phyloP scores from a whole-genome alignment of 1,140 invertebrate species.

The Macrotrachela quadricornifera region DNA sequence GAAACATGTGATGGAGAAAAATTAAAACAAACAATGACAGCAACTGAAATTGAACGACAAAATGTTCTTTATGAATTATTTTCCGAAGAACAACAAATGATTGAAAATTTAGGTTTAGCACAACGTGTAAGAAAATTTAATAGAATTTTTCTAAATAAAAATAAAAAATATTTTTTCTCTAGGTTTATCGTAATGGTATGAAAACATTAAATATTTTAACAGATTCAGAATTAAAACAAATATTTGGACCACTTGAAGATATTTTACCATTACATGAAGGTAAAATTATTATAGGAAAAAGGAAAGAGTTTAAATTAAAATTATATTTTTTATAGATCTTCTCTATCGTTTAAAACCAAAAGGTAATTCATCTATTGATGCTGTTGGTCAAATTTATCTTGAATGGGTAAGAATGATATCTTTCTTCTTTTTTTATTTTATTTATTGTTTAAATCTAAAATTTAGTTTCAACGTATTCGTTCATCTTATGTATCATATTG shows the following conservation, averaged over 20 bases:
- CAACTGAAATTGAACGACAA: too few relatives aligned
- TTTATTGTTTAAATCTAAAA: too few relatives aligned
- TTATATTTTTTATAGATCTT: too few relatives aligned
- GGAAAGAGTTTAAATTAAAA: too few relatives aligned
- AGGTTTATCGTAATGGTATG: conserved; percentile 34
- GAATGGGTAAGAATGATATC: neutral
- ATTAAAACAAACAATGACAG: too few relatives aligned
- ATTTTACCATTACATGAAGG: conserved; percentile 27
- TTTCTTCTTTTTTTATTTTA: too few relatives aligned
- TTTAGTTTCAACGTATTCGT: too few relatives aligned
- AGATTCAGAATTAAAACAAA: conserved; percentile 27
- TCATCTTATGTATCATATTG: conserved; percentile 33
- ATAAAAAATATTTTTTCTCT: conserved; percentile 4
- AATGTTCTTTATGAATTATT: conserved; percentile 33
- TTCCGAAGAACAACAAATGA: conserved; percentile 34
- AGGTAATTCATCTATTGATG: neutral
- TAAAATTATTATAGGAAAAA: conserved; percentile 7
- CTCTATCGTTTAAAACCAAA: too few relatives aligned
- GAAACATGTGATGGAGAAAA: too few relatives aligned
- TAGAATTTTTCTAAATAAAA: neutral
- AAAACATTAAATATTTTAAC: conserved; percentile 31
- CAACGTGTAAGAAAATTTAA: conserved; percentile 18
- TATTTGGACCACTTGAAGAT: conserved; percentile 31
- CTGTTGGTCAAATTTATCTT: neutral
- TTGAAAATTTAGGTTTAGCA: conserved; percentile 33